A percentile compares a stretch with the other conserved stretches of the same genome.
Conservation (phyloP, 2,797 vertebrate species). For the Fringilla coelebs region DNA sequence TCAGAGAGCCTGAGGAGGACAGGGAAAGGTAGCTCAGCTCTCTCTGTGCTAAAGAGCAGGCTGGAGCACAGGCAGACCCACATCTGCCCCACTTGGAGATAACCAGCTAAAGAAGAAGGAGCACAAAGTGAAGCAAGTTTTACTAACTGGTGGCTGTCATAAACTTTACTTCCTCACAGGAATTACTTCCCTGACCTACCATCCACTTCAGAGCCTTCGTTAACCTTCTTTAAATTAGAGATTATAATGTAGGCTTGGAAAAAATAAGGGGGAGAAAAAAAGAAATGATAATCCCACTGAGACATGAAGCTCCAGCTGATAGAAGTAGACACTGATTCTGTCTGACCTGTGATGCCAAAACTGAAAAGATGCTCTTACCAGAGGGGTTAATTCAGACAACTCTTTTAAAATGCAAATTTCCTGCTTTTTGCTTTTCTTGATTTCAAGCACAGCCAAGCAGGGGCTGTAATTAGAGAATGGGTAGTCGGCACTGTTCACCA, state of each 20-base stretch:
- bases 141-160: background rate
- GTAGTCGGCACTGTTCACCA: conserved; percentile 69
- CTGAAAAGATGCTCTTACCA: background rate
- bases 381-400: conserved; percentile 42
- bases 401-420: conserved; percentile 49
- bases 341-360: background rate
- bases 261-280: background rate
- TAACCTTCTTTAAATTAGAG: conserved; percentile 14
- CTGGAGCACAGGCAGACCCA: background rate
- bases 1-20: background rate
- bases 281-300: background rate
- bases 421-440: conserved; percentile 31
- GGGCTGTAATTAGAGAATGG: conserved; percentile 72
- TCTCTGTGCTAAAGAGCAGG: background rate
- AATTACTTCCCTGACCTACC: background rate
- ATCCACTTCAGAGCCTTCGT: background rate
- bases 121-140: background rate
- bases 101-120: background rate
- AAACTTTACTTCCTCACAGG: background rate
- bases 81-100: background rate
- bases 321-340: background rate
- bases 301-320: background rate
- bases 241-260: background rate
- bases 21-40: background rate
- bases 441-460: conserved; percentile 49